These are phyloP conservation scores for Phalera bucephala DNA, from an alignment of 2,888 invertebrate genomes.

Conservation along the genomic window DNA sequence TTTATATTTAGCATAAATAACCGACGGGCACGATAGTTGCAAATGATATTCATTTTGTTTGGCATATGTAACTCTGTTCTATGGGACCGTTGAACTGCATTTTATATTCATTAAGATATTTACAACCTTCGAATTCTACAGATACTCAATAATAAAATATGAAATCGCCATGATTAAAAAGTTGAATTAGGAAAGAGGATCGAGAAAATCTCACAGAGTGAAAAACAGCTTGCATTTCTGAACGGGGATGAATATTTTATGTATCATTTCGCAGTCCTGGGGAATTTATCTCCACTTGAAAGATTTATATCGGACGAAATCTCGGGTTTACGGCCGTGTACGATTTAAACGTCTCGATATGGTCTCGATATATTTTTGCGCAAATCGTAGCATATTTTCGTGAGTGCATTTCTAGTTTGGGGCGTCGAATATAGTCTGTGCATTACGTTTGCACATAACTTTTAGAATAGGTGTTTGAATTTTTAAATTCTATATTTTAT, in stretches of 20 bases:
- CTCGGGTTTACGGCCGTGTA: constrained; percentile 59
- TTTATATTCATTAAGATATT: neutral
- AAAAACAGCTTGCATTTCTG: constrained; percentile 74
- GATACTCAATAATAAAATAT: neutral
- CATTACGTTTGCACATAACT: constrained; percentile 10
- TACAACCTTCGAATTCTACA: neutral
- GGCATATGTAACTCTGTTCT: too few species aligned
- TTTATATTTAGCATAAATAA: too few species aligned
- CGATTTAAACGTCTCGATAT: constrained; percentile 56
- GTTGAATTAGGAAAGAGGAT: constrained; percentile 16
- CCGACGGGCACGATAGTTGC: too few species aligned
- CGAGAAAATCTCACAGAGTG: constrained; percentile 44
- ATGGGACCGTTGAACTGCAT: too few species aligned
- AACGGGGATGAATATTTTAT: constrained; percentile 73
- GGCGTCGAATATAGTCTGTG: constrained; percentile 2
- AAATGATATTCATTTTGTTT: too few species aligned
- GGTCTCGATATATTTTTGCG: constrained; percentile 46
- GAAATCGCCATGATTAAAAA: constrained; percentile 9
- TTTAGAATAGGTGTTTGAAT: constrained; percentile 12
- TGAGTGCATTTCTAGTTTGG: constrained; percentile 34
- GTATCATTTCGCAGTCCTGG: constrained; percentile 72
- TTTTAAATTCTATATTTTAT: constrained; percentile 10
- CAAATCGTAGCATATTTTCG: constrained; percentile 46
- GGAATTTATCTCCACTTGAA: constrained; percentile 73
- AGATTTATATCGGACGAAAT: constrained; percentile 76